A percentile compares a stretch with the other conserved stretches of the same genome.
phyloP scores from a whole-genome alignment of 2,797 vertebrate species.

The Bryconaethiops microstoma region DNA sequence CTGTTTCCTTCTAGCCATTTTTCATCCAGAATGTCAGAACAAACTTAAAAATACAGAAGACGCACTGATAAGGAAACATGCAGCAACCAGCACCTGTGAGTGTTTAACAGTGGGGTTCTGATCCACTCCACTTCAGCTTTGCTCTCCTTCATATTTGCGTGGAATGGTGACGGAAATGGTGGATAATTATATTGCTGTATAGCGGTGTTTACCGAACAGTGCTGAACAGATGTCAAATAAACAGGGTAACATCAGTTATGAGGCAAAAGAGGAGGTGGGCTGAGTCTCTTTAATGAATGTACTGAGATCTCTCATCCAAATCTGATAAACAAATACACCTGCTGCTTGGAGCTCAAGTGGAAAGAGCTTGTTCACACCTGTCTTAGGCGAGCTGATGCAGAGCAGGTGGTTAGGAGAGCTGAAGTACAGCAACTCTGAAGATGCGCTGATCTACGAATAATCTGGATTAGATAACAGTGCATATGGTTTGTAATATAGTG shows the following conservation, averaged over 20 bases:
- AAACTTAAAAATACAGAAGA: too few relatives aligned
- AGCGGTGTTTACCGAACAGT: slow-evolving; percentile 36
- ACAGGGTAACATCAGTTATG: slow-evolving; percentile 16
- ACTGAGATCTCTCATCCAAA: slow-evolving; percentile 14
- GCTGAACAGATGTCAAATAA: slow-evolving; percentile 36
- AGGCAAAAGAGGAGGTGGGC: neutral
- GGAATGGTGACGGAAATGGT: slow-evolving; percentile 7
- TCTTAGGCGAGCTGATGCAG: neutral
- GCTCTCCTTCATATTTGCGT: slow-evolving; percentile 26
- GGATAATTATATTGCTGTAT: slow-evolving; percentile 34
- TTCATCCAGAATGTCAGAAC: too few relatives aligned
- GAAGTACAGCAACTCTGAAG: neutral
- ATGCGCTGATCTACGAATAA: neutral
- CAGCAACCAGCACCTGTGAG: slow-evolving; percentile 20
- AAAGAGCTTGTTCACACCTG: slow-evolving; percentile 1
- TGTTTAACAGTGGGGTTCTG: slow-evolving; percentile 1
- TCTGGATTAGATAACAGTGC: neutral
- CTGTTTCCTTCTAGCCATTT: too few relatives aligned
- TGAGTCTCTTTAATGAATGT: slow-evolving; percentile 4
- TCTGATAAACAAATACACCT: slow-evolving; percentile 52
- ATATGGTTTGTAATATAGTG: neutral
- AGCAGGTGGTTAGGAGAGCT: neutral
- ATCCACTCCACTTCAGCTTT: slow-evolving; percentile 23
- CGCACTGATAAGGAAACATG: too few relatives aligned
- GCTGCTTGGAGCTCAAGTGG: slow-evolving; percentile 10